Evolutionary conservation across 2,113 vertebrate genomes (phyloP), one percentile per base, ranked within the genome.

Genomic region (Scopus umbretta): DNA sequence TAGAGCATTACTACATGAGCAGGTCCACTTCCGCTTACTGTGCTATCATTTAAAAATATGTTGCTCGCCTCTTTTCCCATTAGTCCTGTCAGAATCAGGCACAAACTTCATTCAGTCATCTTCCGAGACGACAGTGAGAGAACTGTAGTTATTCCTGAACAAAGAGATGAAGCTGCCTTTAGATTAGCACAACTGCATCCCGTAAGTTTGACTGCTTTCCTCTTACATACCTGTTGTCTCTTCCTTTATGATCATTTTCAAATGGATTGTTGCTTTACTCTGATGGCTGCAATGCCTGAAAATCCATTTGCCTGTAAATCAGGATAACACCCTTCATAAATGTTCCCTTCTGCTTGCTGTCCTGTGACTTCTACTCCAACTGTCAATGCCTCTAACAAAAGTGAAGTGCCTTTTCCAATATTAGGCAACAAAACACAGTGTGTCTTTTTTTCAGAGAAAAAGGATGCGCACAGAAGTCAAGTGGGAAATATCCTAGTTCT

Each of bases 21-120:
- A 88, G 74, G 47, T 72, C 67, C 84, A 95, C 96, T 96, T 95
- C 95, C 96, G 9, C 58, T 80, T 95, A 73, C 71, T 71, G 25
- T 34, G 52, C 73, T 88, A 86, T 95, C 55, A 94, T 90, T 96
- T 92, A 97, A 94, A 96, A 96, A 87, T 95, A 96, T 92, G 91
- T 95, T 95, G 78, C 89, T 91, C 1, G 0, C 84, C 38, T 85
- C 86, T 89, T 87, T 94, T 94, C 59, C 74, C 78, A 95, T 96
- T 95, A 94, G 84, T 30, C 75, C 93, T 91, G 80, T 91, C 95
- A 95, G 89, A 82, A 88, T 66, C 66, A 90, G 80, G n/a, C 79
- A 95, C 90, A 90, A 91, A 96, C 75, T 94, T 90, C 79, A 88
- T 55, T 97, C 80, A 89, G 58, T 96, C 94, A 93, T 65, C 56